These are phyloP conservation scores for Bovichtus variegatus DNA, from an alignment of 2,797 vertebrate species.

Conservation along the genomic window DNA sequence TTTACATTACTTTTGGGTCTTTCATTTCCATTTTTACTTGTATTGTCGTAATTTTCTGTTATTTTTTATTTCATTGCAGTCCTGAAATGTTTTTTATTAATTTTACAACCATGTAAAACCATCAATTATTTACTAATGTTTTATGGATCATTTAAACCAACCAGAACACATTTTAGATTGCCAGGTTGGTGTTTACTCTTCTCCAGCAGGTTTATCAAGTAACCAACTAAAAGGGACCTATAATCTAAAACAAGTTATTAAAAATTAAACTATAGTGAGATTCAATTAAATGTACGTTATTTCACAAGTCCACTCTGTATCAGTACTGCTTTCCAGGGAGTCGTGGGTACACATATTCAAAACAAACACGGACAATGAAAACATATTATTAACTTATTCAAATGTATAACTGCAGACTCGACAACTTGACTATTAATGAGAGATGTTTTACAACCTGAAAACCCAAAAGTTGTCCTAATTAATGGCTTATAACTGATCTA, in stretches of 20 bases:
- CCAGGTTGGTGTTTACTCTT: not conserved
- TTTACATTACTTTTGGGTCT: no score
- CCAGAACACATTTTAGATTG: not conserved
- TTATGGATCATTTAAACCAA: not conserved
- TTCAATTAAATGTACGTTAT: no score
- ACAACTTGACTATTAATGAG: not conserved
- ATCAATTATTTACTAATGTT: not conserved
- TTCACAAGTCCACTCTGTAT: not conserved
- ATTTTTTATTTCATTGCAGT: no score
- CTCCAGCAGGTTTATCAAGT: not conserved
- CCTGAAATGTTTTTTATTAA: no score
- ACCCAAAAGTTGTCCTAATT: not conserved
- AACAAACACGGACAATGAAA: slow-evolving; percentile 7
- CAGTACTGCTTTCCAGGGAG: not conserved
- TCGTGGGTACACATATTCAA: not conserved
- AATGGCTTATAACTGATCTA: not conserved
- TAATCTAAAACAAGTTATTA: no score
- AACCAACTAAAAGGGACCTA: not conserved
- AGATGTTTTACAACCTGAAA: not conserved
- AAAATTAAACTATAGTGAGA: no score
- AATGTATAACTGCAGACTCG: not conserved
- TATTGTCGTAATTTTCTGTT: no score
- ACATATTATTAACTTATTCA: not conserved
- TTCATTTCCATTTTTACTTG: no score
- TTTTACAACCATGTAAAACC: no score